Conservation (phyloP, 2,888 invertebrate genomes). For the Aleiodes alternator region DNA sequence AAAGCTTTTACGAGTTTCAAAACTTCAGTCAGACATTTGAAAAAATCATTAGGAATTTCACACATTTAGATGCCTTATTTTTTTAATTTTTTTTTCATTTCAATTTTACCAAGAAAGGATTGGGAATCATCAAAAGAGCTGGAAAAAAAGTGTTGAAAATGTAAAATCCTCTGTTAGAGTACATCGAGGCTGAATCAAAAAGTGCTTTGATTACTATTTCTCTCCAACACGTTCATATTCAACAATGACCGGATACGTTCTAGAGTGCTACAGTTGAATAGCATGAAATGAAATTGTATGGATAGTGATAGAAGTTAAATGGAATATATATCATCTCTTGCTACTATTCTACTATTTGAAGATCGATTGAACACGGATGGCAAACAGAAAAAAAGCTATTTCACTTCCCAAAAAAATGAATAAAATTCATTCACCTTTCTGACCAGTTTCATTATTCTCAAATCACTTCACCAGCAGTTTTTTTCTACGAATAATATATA, state of each 20-base stretch:
- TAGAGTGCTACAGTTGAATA: conserved; percentile 25
- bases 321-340: background rate
- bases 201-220: conserved; percentile 19
- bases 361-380: background rate
- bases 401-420: background rate
- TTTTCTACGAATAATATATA: too few species aligned
- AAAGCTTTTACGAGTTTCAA: too few species aligned
- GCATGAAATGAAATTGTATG: conserved; percentile 27
- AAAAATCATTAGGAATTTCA: too few species aligned
- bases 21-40: too few species aligned
- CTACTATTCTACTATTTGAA: conserved; percentile 15
- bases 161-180: background rate
- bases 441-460: too few species aligned
- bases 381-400: background rate
- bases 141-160: conserved; percentile 10
- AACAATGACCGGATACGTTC: conserved; percentile 17
- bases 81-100: too few species aligned
- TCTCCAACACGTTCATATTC: conserved; percentile 1
- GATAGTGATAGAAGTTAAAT: conserved; percentile 15
- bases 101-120: too few species aligned
- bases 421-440: too few species aligned
- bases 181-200: conserved; percentile 5
- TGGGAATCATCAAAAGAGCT: background rate
- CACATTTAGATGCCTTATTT: too few species aligned
- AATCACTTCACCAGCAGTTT: too few species aligned